Evolutionary conservation across 2,888 invertebrate genomes (phyloP).

Genomic region (Papilio elwesi): DNA sequence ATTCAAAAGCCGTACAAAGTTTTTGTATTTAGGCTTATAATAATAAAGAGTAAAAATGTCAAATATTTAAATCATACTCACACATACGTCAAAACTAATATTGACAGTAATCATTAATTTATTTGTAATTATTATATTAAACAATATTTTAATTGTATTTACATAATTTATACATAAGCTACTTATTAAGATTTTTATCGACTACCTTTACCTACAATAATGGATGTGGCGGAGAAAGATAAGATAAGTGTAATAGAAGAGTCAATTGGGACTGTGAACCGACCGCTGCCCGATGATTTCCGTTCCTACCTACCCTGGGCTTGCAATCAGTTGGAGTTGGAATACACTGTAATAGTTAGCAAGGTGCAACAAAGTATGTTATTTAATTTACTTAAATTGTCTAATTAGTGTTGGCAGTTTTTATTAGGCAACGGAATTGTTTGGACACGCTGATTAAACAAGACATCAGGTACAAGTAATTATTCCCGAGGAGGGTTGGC

Average conservation of each 20-base stretch:
- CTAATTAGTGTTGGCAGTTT: neutral
- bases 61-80: neutral
- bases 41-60: too few species aligned
- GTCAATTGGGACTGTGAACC: constrained; percentile 15
- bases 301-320: constrained; percentile 60
- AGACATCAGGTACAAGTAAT: too few species aligned
- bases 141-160: neutral
- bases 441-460: too few species aligned
- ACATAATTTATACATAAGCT: neutral
- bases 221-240: constrained; percentile 42
- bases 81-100: neutral
- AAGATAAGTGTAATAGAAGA: constrained; percentile 38
- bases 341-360: constrained; percentile 46
- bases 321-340: constrained; percentile 52
- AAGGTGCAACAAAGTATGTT: constrained; percentile 51
- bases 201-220: neutral
- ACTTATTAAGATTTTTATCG: neutral
- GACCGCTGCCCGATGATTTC: constrained; percentile 50
- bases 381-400: neutral
- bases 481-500: too few species aligned
- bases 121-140: neutral
- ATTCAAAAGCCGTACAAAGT: too few species aligned
- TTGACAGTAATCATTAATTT: constrained; percentile 6
- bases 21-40: too few species aligned
- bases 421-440: too few species aligned